Conservation (phyloP, 2,888 invertebrate genomes). For the Luffia ferchaultella region DNA sequence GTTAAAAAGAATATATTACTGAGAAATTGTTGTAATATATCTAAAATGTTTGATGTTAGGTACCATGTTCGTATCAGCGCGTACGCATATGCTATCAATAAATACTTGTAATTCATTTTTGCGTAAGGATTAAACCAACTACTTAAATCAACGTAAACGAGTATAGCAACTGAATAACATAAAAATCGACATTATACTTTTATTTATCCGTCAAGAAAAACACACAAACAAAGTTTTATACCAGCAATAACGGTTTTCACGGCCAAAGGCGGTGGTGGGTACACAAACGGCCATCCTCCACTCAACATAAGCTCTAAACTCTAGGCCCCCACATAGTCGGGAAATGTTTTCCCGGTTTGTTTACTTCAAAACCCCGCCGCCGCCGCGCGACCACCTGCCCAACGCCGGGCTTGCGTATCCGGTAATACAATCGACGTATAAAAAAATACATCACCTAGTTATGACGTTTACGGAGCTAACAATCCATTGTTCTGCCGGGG, state of each 20-base stretch:
- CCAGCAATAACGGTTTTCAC: constrained; percentile 16
- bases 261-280: constrained; percentile 7
- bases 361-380: neutral
- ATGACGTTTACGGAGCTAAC: constrained; percentile 27
- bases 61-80: too few species aligned
- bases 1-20: too few species aligned
- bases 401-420: too few species aligned
- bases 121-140: neutral
- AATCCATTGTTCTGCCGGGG: neutral
- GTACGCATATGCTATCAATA: neutral
- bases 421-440: constrained; percentile 19
- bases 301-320: constrained; percentile 7
- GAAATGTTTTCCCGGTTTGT: neutral
- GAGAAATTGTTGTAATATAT: too few species aligned
- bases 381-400: too few species aligned
- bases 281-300: constrained; percentile 7
- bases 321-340: neutral
- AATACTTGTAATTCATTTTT: neutral
- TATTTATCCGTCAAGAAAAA: constrained; percentile 3
- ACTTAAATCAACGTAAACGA: neutral
- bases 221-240: constrained; percentile 19
- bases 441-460: constrained; percentile 33
- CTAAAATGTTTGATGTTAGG: too few species aligned
- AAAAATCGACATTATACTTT: constrained; percentile 1
- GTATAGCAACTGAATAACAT: neutral